phyloP scores from a whole-genome alignment of 2,797 vertebrate genomes.

The Enteromius argenteus region DNA sequence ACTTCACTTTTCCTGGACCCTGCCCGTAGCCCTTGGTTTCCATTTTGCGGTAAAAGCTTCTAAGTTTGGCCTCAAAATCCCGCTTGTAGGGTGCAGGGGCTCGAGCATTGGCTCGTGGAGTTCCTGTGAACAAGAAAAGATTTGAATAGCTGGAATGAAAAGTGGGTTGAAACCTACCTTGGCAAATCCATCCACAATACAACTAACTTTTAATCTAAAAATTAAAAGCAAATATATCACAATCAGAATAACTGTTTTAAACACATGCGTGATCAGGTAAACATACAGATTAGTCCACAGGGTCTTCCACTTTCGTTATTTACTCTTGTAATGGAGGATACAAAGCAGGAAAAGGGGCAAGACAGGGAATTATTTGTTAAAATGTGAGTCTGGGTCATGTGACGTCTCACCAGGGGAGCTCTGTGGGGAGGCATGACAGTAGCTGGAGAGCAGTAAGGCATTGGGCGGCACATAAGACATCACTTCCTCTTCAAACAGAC shows the following conservation, averaged over 20 bases:
- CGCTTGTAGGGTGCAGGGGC: slow-evolving; percentile 96
- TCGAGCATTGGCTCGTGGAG: slow-evolving; percentile 93
- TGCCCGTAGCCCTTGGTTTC: slow-evolving; percentile 98
- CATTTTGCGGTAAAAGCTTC: slow-evolving; percentile 97
- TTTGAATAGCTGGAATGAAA: not conserved
- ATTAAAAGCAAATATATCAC: not conserved
- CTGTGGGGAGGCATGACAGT: slow-evolving; percentile 94
- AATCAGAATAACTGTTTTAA: slow-evolving; percentile 11
- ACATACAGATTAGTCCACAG: slow-evolving; percentile 23
- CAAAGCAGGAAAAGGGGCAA: slow-evolving; percentile 5
- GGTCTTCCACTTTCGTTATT: not conserved
- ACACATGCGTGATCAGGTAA: slow-evolving; percentile 12
- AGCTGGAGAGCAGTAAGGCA: slow-evolving; percentile 91
- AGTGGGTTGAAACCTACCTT: not conserved
- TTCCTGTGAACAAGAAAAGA: slow-evolving; percentile 78
- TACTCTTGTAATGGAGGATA: slow-evolving; percentile 12
- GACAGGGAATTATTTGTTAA: not conserved
- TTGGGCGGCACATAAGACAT: slow-evolving; percentile 98
- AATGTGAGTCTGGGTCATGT: slow-evolving; percentile 35
- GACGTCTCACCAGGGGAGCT: slow-evolving; percentile 90
- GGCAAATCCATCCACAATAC: not conserved
- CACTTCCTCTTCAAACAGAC: slow-evolving; percentile 98
- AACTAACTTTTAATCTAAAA: not conserved
- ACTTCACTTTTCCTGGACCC: slow-evolving; percentile 98
- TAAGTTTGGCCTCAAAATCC: slow-evolving; percentile 97